Percentiles rank a stretch among this genome's conserved stretches.
These are phyloP conservation scores for Onychomys arenicola DNA, from an alignment of 2,797 vertebrate species.

Conservation along the genomic window DNA sequence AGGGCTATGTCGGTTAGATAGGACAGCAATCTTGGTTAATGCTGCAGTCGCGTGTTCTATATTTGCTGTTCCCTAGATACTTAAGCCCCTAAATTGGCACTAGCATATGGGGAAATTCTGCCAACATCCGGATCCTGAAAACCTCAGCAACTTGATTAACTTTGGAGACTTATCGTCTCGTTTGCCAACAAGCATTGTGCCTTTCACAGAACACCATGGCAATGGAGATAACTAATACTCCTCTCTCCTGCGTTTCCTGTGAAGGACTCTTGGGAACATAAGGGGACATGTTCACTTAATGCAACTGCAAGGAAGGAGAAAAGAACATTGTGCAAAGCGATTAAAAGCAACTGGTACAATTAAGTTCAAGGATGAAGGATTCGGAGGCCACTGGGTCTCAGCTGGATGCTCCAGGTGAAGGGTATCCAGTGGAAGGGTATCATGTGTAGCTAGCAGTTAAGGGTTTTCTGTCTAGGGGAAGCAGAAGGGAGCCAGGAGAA, in stretches of 20 bases:
- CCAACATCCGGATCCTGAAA: constrained; percentile 67
- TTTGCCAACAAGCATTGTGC: constrained; percentile 56
- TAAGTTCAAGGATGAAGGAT: constrained; percentile 3
- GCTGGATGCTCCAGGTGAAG: not conserved
- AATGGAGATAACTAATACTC: constrained; percentile 11
- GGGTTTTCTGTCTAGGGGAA: constrained; percentile 27
- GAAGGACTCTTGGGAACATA: not conserved
- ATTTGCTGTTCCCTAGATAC: constrained; percentile 61
- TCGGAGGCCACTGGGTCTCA: rapidly evolving
- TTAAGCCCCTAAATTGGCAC: constrained; percentile 65
- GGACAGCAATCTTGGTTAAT: not conserved
- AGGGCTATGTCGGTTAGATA: not conserved
- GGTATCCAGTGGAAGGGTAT: not conserved
- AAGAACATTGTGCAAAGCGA: constrained; percentile 34
- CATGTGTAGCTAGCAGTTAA: not conserved
- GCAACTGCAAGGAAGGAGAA: constrained; percentile 17
- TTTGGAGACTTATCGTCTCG: constrained; percentile 50
- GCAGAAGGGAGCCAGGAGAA: not conserved
- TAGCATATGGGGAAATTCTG: constrained; percentile 40
- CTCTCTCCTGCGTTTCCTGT: not conserved
- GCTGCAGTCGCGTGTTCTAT: constrained; percentile 52
- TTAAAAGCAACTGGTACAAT: constrained; percentile 39
- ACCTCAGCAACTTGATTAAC: constrained; percentile 73
- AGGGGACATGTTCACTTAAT: not conserved
- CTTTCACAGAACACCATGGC: not conserved